Base-by-base conservation (phyloP, 2,113 vertebrate species). In the Macquaria australasica region DNA sequence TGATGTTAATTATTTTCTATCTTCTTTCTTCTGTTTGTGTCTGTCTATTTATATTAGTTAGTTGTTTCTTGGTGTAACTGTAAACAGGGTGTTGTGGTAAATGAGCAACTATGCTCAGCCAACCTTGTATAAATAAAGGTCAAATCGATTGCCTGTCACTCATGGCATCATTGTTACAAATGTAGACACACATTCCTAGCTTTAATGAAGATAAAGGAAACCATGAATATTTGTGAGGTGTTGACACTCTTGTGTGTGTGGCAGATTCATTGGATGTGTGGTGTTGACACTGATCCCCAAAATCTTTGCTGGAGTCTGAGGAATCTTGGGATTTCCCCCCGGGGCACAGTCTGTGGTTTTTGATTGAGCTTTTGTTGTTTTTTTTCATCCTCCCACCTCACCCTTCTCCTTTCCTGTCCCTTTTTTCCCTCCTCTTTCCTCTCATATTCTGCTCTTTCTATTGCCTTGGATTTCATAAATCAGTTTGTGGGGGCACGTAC, bases 321-420 rank as follows among this genome's bases (percentile, higher is more conserved):
- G 82, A 91, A 87, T 87, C 79, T 59, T 75, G 84, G 86, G 82
- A 88, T 91, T 93, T 89, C 72, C 81, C 82, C 87, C 53, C 5
- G 11, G 58, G 81, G 8, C 37, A 59, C 74, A 85, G 72, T 80
- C 53, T 91, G 84, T 82, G 83, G 85, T 81, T 90, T 89, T 82
- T 92, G 86, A 92, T 83, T 70, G 73, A 66, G 56, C 76, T 74
- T 81, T 82, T 76, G 51, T 74, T 69, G 71, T 80, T 81, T 73
- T 56, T 74, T 39, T 39, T 39, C 25, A 50, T 73, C 63, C 64
- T 69, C 21, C 18, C 50, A 34, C 64, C 31, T 83, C 77, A 68
- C 18, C 63, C 74, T 50, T 63, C 73, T 62, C 43, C 59, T 87
- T 68, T 31, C 25, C 43, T 84, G 34, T 8, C 48, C 20, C 43